Conservation (phyloP, 2,797 vertebrate genomes). For the Sphenodon punctatus region DNA sequence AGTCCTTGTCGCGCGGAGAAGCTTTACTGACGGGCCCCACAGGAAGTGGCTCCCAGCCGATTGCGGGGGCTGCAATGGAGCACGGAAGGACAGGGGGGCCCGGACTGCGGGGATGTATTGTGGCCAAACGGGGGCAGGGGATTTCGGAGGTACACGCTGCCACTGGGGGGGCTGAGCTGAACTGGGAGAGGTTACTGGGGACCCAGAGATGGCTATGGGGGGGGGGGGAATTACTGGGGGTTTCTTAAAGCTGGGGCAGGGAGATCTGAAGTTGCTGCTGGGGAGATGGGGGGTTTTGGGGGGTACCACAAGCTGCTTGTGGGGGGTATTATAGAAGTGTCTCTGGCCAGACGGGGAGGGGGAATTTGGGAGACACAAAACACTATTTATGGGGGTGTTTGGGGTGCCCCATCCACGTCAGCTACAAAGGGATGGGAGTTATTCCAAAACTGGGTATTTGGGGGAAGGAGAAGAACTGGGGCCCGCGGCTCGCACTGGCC, state of each 20-base stretch:
- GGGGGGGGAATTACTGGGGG: background rate
- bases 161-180: no score
- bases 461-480: background rate
- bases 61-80: no score
- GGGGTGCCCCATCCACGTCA: background rate
- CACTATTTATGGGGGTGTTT: background rate
- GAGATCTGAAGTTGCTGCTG: no score
- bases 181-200: background rate
- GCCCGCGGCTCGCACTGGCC: background rate
- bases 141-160: no score
- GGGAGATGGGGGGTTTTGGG: background rate
- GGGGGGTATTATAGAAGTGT: no score
- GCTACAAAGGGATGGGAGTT: constrained; percentile 8
- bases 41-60: no score
- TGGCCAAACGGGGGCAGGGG: no score
- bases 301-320: background rate
- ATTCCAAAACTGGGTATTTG: constrained; percentile 20
- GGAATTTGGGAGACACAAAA: background rate
- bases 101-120: no score
- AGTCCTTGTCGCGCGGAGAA: no score
- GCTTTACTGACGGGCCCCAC: no score
- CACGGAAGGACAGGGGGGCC: no score
- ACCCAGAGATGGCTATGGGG: background rate
- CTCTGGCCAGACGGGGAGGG: background rate
- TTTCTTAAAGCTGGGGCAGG: background rate